phyloP scores from a whole-genome alignment of 2,797 vertebrate species.

The Melanotaenia maccullochi region DNA sequence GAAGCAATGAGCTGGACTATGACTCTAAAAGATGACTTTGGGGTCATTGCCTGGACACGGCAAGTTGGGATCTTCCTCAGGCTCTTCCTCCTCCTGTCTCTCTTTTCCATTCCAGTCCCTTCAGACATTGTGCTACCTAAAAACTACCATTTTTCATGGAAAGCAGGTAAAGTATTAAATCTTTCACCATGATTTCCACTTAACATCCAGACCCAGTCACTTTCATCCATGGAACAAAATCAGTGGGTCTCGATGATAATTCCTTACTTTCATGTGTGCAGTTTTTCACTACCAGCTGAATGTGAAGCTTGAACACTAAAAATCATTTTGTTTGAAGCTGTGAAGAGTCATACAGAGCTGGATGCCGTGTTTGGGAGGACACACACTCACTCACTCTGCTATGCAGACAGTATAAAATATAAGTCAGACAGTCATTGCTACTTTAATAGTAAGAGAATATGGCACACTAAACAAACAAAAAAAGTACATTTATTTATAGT shows the following conservation, averaged over 20 bases:
- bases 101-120: conserved; percentile 81
- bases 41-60: conserved; percentile 83
- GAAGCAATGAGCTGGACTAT: conserved; percentile 91
- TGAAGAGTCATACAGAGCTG: background rate
- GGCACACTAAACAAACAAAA: background rate
- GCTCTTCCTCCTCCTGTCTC: conserved; percentile 81
- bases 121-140: conserved; percentile 86
- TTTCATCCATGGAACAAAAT: conserved; percentile 3
- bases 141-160: conserved; percentile 92
- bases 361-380: background rate
- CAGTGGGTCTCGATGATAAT: background rate
- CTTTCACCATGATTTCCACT: background rate
- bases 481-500: conserved; percentile 29
- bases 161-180: conserved; percentile 87
- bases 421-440: conserved; percentile 20
- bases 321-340: background rate
- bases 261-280: background rate
- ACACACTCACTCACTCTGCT: too few species aligned
- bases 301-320: conserved; percentile 14
- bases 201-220: background rate
- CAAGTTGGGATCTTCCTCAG: conserved; percentile 79
- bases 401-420: background rate
- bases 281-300: background rate
- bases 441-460: conserved; percentile 25
- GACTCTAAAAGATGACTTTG: conserved; percentile 88